Percentiles rank a stretch among this genome's conserved stretches.
Conservation (phyloP, 2,113 vertebrate genomes). For the Thomomys bottae region DNA sequence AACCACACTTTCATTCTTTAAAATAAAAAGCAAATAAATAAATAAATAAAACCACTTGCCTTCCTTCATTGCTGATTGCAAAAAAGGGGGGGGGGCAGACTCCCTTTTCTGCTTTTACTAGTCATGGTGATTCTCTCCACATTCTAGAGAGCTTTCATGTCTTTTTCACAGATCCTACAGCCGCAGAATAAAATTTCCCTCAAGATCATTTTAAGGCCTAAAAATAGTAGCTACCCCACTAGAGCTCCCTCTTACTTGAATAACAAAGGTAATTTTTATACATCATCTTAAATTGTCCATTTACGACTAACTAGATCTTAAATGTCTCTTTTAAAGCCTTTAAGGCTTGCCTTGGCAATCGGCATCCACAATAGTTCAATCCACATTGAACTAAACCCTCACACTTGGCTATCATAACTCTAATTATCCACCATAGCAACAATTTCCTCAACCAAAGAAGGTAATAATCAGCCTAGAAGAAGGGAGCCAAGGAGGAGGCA, state of each 20-base stretch:
- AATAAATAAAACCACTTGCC: background rate
- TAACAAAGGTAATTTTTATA: conserved; percentile 59
- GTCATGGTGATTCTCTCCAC: background rate
- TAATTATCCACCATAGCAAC: conserved; percentile 50
- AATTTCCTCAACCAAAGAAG: conserved; percentile 31
- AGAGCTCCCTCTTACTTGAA: conserved; percentile 16
- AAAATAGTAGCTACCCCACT: conserved; percentile 25
- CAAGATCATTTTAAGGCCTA: conserved; percentile 22
- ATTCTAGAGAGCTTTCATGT: conserved; percentile 22
- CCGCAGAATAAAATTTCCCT: conserved; percentile 50
- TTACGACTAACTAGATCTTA: conserved; percentile 61
- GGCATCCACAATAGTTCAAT: conserved; percentile 20
- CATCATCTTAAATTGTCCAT: conserved; percentile 55
- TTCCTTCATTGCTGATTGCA: conserved; percentile 36
- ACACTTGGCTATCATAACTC: conserved; percentile 34
- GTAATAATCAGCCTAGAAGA: background rate
- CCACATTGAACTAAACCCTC: conserved; percentile 28
- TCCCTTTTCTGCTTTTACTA: background rate
- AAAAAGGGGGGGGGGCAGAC: background rate
- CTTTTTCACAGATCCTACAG: conserved; percentile 23
- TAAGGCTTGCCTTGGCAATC: conserved; percentile 55
- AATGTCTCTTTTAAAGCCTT: conserved; percentile 59
- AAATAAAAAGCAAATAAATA: no score
- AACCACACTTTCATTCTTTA: background rate
- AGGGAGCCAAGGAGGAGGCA: background rate